phyloP scores from a whole-genome alignment of 1,140 invertebrate species.

The Cydia fagiglandana region DNA sequence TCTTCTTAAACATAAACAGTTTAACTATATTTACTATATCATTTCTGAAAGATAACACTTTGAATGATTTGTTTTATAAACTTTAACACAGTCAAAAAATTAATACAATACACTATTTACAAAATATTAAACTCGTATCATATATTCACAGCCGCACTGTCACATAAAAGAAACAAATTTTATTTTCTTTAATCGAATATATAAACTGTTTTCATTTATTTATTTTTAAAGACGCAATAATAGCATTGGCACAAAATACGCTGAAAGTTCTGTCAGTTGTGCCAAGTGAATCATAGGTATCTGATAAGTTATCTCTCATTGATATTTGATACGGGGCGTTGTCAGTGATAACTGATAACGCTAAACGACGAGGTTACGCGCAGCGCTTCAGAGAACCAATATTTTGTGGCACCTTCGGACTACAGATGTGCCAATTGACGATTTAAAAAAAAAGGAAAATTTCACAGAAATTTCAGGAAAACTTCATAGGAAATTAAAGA shows the following conservation, averaged over 20 bases:
- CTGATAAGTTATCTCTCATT: constrained; percentile 38
- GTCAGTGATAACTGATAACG: constrained; percentile 42
- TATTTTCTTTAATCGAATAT: neutral
- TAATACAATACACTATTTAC: neutral
- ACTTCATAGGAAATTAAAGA: no score
- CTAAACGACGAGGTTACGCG: neutral
- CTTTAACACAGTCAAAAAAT: neutral
- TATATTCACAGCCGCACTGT: neutral
- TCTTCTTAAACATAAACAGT: no score
- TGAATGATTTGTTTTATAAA: neutral
- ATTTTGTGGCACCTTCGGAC: no score
- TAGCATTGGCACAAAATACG: neutral
- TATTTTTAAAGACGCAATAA: neutral
- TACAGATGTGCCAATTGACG: no score
- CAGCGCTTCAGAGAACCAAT: no score
- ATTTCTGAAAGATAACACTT: no score
- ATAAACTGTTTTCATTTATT: neutral
- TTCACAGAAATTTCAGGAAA: no score
- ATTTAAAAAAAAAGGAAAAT: no score
- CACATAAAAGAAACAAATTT: neutral
- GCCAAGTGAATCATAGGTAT: constrained; percentile 41
- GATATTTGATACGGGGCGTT: constrained; percentile 47
- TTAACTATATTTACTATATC: no score
- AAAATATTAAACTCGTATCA: neutral
- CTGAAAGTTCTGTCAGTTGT: neutral